Conservation (phyloP, 2,797 vertebrate genomes). For the Rhabdomys pumilio region DNA sequence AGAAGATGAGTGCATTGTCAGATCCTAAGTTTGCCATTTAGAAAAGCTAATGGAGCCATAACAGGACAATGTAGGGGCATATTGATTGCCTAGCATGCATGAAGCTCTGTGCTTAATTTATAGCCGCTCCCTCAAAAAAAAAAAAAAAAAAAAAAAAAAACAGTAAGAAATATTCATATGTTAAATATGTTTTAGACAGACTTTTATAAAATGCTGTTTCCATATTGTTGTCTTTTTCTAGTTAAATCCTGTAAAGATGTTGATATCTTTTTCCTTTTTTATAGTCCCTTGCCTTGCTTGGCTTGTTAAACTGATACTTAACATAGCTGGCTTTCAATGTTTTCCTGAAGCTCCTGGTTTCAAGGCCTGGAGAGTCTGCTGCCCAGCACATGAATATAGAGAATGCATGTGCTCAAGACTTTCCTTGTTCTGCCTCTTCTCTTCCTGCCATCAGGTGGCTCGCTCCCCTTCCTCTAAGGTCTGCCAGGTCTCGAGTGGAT, state of each 20-base stretch:
- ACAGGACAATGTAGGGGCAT: neutral
- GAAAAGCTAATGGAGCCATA: slow-evolving; percentile 8
- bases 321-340: neutral
- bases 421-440: neutral
- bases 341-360: neutral
- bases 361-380: neutral
- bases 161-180: neutral
- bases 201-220: neutral
- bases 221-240: slow-evolving; percentile 11
- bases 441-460: neutral
- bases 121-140: neutral
- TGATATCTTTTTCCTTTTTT: slow-evolving; percentile 12
- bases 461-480: neutral
- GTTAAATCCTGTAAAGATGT: neutral
- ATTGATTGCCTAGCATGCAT: neutral
- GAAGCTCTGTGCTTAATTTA: neutral
- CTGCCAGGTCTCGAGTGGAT: neutral
- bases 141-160: neutral
- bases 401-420: neutral
- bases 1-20: slow-evolving; percentile 40
- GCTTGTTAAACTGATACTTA: slow-evolving; percentile 3
- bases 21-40: slow-evolving; percentile 36
- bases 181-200: neutral
- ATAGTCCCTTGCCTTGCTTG: slow-evolving; percentile 38
- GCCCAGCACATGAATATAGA: neutral